Evolutionary conservation across 2,113 vertebrate genomes (phyloP).

Genomic region (Phaetusa simplex): DNA sequence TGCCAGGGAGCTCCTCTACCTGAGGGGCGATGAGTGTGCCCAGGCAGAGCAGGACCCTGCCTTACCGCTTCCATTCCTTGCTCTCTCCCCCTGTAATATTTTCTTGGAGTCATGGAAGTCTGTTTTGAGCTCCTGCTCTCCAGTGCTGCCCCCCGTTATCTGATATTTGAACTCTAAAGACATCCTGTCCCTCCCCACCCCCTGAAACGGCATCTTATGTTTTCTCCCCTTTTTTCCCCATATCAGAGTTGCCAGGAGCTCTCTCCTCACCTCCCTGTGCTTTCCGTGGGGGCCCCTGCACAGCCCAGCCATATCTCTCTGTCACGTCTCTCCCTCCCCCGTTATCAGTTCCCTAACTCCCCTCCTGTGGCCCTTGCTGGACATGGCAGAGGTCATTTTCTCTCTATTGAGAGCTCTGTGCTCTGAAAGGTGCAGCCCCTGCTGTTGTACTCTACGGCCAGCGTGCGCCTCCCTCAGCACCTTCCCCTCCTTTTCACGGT

Average conservation of each 20-base stretch:
- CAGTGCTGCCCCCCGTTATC: rapidly evolving
- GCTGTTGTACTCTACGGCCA: neutral
- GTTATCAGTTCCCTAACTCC: neutral
- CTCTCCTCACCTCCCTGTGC: neutral
- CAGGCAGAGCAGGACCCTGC: neutral
- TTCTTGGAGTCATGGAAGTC: neutral
- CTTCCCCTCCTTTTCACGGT: neutral
- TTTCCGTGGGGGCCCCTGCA: neutral
- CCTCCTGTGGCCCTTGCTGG: neutral
- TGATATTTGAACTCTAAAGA: neutral
- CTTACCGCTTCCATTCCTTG: neutral
- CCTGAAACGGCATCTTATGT: neutral
- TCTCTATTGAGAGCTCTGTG: neutral
- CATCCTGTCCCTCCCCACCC: too few relatives aligned
- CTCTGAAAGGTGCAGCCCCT: neutral
- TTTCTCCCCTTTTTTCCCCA: neutral
- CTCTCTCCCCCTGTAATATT: neutral
- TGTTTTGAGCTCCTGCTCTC: neutral
- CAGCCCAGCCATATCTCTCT: neutral
- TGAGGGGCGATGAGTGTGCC: neutral
- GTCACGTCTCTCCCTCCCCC: neutral
- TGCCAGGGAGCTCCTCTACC: neutral
- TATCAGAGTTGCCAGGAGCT: neutral
- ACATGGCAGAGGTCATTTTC: neutral
- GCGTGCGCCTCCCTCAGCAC: neutral